phyloP scores from a whole-genome alignment of 1,140 invertebrate genomes.

The Charaxes varanes region DNA sequence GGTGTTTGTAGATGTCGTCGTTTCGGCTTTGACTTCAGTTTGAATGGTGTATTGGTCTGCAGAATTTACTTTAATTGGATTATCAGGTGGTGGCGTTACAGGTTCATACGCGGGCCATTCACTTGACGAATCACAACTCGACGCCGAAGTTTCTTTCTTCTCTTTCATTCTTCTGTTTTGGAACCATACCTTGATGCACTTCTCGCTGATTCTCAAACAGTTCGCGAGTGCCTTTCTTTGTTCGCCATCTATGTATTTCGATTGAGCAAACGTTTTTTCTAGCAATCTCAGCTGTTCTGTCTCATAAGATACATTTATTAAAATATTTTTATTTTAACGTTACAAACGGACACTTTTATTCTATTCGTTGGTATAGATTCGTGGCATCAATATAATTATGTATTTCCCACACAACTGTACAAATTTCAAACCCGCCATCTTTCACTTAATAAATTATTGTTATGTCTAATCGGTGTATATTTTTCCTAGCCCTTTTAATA shows the following conservation, averaged over 20 bases:
- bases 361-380: too few species aligned
- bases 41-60: not conserved
- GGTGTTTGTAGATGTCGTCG: not conserved
- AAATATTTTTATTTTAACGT: too few species aligned
- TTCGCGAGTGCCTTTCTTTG: slow-evolving; percentile 35
- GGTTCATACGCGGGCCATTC: slow-evolving; percentile 21
- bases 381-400: too few species aligned
- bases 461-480: slow-evolving; percentile 20
- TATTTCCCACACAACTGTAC: too few species aligned
- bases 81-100: slow-evolving; percentile 13
- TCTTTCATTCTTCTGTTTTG: slow-evolving; percentile 58
- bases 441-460: slow-evolving; percentile 22
- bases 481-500: slow-evolving; percentile 25
- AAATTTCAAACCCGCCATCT: slow-evolving; percentile 19
- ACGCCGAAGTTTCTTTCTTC: slow-evolving; percentile 38
- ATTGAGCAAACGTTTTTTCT: slow-evolving; percentile 30
- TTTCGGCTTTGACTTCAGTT: not conserved
- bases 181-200: slow-evolving; percentile 54
- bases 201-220: slow-evolving; percentile 34
- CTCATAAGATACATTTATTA: too few species aligned
- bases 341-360: too few species aligned
- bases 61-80: not conserved
- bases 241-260: slow-evolving; percentile 33
- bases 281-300: slow-evolving; percentile 43
- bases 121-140: slow-evolving; percentile 31